A percentile compares a stretch with the other conserved stretches of the same genome.
These are phyloP conservation scores for Meleagris gallopavo DNA, from an alignment of 2,113 vertebrate species.

Conservation along the genomic window DNA sequence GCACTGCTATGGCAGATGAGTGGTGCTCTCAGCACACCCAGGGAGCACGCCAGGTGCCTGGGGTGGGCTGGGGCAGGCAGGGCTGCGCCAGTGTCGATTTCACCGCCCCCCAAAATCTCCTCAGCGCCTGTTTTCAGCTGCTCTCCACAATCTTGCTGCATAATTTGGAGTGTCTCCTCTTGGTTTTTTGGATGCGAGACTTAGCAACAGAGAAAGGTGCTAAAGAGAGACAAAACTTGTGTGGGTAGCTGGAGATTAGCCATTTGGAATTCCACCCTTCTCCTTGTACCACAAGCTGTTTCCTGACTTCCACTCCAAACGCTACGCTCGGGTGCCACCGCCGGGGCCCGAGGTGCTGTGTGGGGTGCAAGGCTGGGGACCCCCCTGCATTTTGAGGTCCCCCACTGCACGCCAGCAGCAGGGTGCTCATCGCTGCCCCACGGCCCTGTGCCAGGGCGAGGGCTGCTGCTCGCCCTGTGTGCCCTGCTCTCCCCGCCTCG, in stretches of 20 bases:
- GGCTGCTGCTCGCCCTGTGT: background rate
- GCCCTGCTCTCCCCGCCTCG: background rate
- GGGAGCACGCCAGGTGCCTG: background rate
- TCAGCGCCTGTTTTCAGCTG: slow-evolving; percentile 11
- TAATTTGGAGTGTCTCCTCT: slow-evolving; percentile 56
- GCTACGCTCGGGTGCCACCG: background rate
- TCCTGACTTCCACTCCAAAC: slow-evolving; percentile 7
- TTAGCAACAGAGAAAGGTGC: slow-evolving; percentile 76
- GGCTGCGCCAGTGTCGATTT: background rate
- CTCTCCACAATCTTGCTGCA: slow-evolving; percentile 32
- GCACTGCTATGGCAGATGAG: background rate
- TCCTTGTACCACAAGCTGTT: slow-evolving; percentile 64
- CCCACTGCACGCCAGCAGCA: background rate
- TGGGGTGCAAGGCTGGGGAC: background rate
- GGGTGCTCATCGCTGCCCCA: background rate
- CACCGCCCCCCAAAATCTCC: background rate
- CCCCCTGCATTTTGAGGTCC: background rate
- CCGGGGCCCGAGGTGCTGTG: background rate
- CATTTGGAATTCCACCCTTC: slow-evolving; percentile 71
- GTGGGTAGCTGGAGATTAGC: slow-evolving; percentile 74
- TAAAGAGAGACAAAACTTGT: slow-evolving; percentile 77
- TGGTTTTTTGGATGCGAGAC: slow-evolving; percentile 69
- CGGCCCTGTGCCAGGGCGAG: background rate
- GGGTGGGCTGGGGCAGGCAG: background rate
- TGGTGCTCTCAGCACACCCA: background rate